Base-by-base conservation (phyloP, 2,113 vertebrate species). In the Amphiprion percula region DNA sequence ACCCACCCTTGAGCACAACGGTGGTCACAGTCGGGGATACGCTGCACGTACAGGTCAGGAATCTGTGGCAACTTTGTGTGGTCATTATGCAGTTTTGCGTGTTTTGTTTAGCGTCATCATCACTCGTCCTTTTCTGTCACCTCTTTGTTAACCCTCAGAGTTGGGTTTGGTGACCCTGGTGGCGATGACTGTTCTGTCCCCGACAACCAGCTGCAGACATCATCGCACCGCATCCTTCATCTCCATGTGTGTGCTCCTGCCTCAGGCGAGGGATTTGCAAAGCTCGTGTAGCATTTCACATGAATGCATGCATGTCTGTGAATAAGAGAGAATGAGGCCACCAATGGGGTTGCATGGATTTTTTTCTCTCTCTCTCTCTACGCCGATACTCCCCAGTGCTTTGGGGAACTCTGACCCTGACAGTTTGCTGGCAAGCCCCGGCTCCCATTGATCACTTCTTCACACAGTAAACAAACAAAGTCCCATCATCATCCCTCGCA, bases 371-470 rank as follows among this genome's bases (percentile, higher is more conserved):
- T 12, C 10, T 15, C 49, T n/a, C 64, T 68, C 30, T 26, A 26
- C 54, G 77, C 68, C 68, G 74, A 74, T 78, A 28, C 61, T 85
- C 61, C 46, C 30, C 63, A 59, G 73, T 28, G 70, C 70, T 70
- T 69, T 73, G 56, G 47, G 64, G 68, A 87, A 55, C 74, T 54
- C 68, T 74, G 76, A 88, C 79, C 78, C 69, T 49, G 80, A 49
- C 63, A 55, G 74, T 75, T 70, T 28, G 62, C 61, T 68, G 74
- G 80, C 69, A 46, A 74, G 66, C 75, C 1, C 10, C 10, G 60
- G 44, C 39, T 28, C 5, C 66, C 80, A 90, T 91, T 90, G 88
- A 91, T 91, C 88, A 89, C 39, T 39, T 52, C 76, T 66, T 10
- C 74, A 50, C 74, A 47, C 74, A 47, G 71, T 68, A 73, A 77